Evolutionary conservation across 1,140 invertebrate genomes (phyloP), one percentile per base, ranked within the genome.

Genomic region (Drosophila kohkoa): DNA sequence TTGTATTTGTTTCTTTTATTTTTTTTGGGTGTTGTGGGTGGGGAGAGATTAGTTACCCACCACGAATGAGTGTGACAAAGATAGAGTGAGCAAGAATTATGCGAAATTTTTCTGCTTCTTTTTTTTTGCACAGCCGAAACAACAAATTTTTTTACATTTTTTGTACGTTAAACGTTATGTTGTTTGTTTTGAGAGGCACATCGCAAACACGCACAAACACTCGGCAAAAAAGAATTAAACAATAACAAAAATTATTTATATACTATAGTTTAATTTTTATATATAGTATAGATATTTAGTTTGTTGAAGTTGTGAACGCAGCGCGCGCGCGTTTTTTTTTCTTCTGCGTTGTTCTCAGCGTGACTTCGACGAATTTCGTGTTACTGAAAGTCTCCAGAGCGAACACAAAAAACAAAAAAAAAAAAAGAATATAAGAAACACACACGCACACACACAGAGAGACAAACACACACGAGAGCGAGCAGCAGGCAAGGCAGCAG

Each of bases 331-430:
- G 72, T 49, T 75, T 70, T 38, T 8, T 38, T 65, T 70, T 38
- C 35, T 38, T 65, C 54, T 65, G 65, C 72, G 77, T 81, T 77
- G 46, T 79, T 86, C 82, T 86, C 75, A 77, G 75, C 80, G 62
- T 71, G 72, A 66, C 68, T 76, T 76, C 69, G 43, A 88, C 77
- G 69, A 80, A 86, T 86, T 86, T 86, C 65, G 76, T 74, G 72
- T 72, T 87, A 87, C 82, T 87, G 69, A 86, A 87, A 82, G 46
- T 16, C 54, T 6, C 30, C 30, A 55, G 30, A 62, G 35, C 58
- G 75, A 78, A 77, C 35, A 38, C 35, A 65, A 79, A 75, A 81
- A 67, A 75, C 55, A 81, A 69, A 69, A 38, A 38, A 38, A 35
- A 1, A 38, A 10, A 11, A 38, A 25, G 20, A 38, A 38, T 10